phyloP scores from a whole-genome alignment of 2,797 vertebrate species.

The Gallinago nigripennis region DNA sequence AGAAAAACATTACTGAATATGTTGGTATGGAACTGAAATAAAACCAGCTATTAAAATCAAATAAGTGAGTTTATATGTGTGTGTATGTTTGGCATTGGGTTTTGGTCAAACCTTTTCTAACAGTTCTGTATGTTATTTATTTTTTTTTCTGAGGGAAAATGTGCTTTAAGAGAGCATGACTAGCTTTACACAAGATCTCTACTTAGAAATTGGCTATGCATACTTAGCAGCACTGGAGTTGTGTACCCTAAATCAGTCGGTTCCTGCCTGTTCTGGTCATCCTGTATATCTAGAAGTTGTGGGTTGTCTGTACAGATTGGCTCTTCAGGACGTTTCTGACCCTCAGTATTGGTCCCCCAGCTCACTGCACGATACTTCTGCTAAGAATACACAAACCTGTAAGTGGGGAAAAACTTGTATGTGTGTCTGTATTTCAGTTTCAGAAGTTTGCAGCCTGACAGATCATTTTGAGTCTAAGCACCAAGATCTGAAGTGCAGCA shows the following conservation, averaged over 20 bases:
- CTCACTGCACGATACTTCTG: not conserved
- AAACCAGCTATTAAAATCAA: not conserved
- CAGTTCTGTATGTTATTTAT: rapidly evolving
- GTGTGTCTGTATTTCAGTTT: not conserved
- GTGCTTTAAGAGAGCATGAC: not conserved
- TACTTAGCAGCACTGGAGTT: not conserved
- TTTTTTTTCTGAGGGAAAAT: not conserved
- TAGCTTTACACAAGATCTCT: not conserved
- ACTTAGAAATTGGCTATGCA: not conserved
- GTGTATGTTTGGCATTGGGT: not conserved
- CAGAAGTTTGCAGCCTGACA: not conserved
- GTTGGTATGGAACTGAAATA: not conserved
- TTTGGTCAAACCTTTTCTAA: not conserved
- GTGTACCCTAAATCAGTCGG: not conserved
- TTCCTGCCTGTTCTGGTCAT: not conserved
- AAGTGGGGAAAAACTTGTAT: not conserved
- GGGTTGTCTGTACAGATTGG: not conserved
- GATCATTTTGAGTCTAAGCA: not conserved
- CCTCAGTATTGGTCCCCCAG: not conserved
- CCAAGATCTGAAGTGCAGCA: not conserved
- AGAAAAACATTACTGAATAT: not conserved
- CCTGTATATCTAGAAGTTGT: not conserved
- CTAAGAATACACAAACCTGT: not conserved
- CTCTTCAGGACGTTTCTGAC: not conserved
- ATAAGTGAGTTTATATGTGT: not conserved